Evolutionary conservation across 2,113 vertebrate genomes (phyloP).

Genomic region (Setophaga petechia): DNA sequence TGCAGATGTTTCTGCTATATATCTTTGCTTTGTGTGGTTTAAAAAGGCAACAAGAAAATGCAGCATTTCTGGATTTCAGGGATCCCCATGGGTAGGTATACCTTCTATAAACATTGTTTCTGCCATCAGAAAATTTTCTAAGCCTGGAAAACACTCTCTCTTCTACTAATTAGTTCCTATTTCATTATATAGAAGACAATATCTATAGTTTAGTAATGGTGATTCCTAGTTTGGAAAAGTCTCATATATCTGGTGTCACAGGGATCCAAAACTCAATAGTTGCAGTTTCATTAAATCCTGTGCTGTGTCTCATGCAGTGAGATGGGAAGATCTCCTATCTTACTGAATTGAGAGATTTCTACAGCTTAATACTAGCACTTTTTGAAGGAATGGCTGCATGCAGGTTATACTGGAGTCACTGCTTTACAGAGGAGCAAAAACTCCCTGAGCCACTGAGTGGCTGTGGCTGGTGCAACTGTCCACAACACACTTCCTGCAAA

Average conservation of each 20-base stretch:
- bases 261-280: background rate
- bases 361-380: background rate
- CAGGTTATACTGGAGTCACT: background rate
- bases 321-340: background rate
- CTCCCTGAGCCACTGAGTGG: background rate
- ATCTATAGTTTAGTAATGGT: background rate
- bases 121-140: background rate
- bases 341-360: background rate
- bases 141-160: background rate
- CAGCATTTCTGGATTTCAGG: background rate
- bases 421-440: background rate
- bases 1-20: background rate
- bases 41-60: background rate
- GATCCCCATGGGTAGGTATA: background rate
- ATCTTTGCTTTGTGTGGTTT: background rate
- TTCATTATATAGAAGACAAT: background rate
- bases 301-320: fast-evolving
- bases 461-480: background rate
- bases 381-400: background rate
- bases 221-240: background rate
- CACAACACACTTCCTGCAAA: background rate
- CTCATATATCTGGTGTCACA: background rate
- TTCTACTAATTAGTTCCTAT: background rate
- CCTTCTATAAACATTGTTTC: background rate
- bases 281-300: background rate